Evolutionary conservation across 2,113 vertebrate genomes (phyloP), one percentile per base, ranked within the genome.

Genomic region (Pyrgilauda ruficollis): DNA sequence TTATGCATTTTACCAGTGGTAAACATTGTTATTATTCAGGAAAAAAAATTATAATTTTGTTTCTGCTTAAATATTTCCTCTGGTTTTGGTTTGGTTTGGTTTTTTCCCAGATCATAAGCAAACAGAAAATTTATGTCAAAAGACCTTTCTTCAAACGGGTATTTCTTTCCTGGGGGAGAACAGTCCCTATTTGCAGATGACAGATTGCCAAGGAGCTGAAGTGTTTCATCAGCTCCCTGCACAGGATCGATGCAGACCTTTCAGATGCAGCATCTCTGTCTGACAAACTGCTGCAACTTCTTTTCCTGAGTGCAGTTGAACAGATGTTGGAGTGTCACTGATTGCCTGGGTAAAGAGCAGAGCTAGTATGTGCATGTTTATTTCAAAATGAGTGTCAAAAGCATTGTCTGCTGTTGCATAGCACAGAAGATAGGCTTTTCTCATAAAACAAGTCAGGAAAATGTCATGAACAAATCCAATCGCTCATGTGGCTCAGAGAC

Each of bases 351-450:
- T 69, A 49, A 78, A 68, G 62, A 52, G 43, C 49, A 53, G 61
- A 86, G 58, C 53, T 64, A 23, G 13, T 13, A 26, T 1, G 4
- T 6, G 20, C 33, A 2, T 76, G 49, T 56, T 81, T 84, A 39
- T 93, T 86, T 96, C 73, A 93, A 96, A 96, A 92, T 84, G 61
- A 6, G 7, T 19, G 30, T 89, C 72, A 31, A 55, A 96, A 84
- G 39, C 43, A 61, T 84, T 86, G 39, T 73, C 59, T 89, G 80
- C 56, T 90, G 91, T 89, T 92, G 26, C n/a, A 49, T 33, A 52
- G 28, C 59, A 27, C 6, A 28, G 93, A 89, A 89, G 26, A 84
- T 9, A 44, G 73, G 81, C 23, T 81, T 80, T 84, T 76, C 90
- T 87, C 27, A 49, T 14, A 59, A 90, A 93, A 69, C 53, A 82